Evolutionary conservation across 2,797 vertebrate species (phyloP), one percentile per base, ranked within the genome.

Genomic region (Eutrigla gurnardus): DNA sequence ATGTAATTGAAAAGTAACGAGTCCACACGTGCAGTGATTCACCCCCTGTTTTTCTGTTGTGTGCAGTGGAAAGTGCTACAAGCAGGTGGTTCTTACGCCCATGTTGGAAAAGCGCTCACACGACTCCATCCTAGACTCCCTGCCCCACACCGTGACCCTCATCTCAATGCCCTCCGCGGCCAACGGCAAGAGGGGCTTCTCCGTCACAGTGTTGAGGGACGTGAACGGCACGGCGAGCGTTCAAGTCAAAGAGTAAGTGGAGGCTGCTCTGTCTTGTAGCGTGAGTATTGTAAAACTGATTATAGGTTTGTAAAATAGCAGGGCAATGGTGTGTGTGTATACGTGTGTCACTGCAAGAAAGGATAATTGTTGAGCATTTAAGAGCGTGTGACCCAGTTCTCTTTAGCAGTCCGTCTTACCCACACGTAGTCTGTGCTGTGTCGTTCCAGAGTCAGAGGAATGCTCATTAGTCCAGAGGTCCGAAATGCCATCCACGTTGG

Each of bases 171-270:
- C 97, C 0, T 96, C 97, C 12, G 96, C 97, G n/a, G 94, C 96
- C 0, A 97, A 97, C 33, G 96, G 97, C 80, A 96, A 96, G 83
- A 94, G 97, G 40, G 98, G 98, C 13, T 96, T 99, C 90, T 97
- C 97, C 0, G 97, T 98, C 77, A 94, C 96, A 0, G 94, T 97
- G 52, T 91, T 95, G 65, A 92, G 96, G 57, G 96, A 95, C 77
- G 94, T 94, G 82, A 95, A 90, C 74, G 95, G 96, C 7, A 94
- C 93, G 3, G 94, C 95, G 14, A 96, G 94, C 0, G 96, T 99
- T 74, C 96, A 96, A 83, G 97, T 99, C 78, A 97, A 97, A 95
- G 96, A 98, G 98, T 99, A 85, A 98, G 98, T 97, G 83, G 46
- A 32, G 57, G 35, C 17, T 52, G 18, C 65, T 60, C 17, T 13